Percentiles rank a stretch among this genome's conserved stretches.
Evolutionary conservation across 2,797 vertebrate genomes (phyloP).

Genomic region (Acomys russatus): DNA sequence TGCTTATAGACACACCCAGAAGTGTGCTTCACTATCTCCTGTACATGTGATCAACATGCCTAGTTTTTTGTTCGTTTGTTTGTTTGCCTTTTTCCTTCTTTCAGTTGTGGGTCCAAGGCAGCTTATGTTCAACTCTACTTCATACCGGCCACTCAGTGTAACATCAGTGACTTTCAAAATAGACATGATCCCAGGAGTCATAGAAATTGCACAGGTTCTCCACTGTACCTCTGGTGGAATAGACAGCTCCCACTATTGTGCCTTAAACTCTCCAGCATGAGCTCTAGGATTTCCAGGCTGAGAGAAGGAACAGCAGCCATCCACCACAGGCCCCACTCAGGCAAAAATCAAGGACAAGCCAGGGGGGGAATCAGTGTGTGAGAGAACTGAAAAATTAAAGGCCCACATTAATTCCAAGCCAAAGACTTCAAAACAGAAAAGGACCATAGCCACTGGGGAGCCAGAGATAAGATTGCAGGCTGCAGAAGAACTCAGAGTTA

Average conservation of each 20-base stretch:
- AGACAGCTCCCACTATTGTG: not conserved
- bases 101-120: not conserved
- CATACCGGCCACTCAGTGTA: not conserved
- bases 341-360: not conserved
- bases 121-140: not conserved
- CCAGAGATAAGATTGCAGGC: not conserved
- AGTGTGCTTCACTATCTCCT: too few species aligned
- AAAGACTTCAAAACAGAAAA: constrained; percentile 16
- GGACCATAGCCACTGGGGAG: not conserved
- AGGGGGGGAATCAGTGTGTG: not conserved
- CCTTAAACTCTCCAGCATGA: not conserved
- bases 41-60: too few species aligned
- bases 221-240: accelerated
- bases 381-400: constrained; percentile 22
- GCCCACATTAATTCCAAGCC: not conserved
- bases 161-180: not conserved
- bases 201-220: not conserved
- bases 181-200: not conserved
- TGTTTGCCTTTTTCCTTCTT: not conserved
- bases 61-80: too few species aligned
- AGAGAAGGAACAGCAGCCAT: not conserved
- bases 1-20: not conserved
- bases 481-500: not conserved
- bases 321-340: not conserved
- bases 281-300: not conserved